These are phyloP conservation scores for Cariama cristata DNA, from an alignment of 2,113 vertebrate genomes.

Conservation along the genomic window DNA sequence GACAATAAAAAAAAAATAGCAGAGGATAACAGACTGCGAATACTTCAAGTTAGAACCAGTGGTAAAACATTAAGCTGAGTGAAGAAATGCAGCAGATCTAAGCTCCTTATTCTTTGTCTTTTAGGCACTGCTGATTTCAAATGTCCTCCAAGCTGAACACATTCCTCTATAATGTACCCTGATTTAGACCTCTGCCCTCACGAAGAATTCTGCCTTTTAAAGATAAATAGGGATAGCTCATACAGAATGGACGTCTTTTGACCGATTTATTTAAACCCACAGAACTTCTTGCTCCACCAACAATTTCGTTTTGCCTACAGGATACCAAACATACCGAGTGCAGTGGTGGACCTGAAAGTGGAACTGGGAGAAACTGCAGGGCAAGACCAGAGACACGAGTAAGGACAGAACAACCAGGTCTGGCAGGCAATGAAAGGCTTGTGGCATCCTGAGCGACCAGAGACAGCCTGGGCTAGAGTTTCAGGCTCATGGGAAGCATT, in stretches of 20 bases:
- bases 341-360: neutral
- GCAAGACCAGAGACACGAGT: neutral
- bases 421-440: neutral
- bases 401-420: neutral
- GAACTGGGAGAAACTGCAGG: neutral
- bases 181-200: neutral
- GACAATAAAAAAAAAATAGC: neutral
- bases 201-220: neutral
- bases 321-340: neutral
- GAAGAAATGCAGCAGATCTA: neutral
- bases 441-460: neutral
- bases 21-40: neutral
- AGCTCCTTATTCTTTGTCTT: neutral
- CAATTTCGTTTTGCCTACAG: neutral
- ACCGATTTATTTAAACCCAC: neutral
- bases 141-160: neutral
- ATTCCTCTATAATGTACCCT: neutral
- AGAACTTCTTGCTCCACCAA: neutral
- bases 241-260: neutral
- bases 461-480: neutral
- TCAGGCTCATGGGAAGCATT: neutral
- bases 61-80: neutral
- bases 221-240: neutral
- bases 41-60: neutral
- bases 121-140: neutral